Conservation (phyloP, 2,113 vertebrate species). For the Pteropus alecto region DNA sequence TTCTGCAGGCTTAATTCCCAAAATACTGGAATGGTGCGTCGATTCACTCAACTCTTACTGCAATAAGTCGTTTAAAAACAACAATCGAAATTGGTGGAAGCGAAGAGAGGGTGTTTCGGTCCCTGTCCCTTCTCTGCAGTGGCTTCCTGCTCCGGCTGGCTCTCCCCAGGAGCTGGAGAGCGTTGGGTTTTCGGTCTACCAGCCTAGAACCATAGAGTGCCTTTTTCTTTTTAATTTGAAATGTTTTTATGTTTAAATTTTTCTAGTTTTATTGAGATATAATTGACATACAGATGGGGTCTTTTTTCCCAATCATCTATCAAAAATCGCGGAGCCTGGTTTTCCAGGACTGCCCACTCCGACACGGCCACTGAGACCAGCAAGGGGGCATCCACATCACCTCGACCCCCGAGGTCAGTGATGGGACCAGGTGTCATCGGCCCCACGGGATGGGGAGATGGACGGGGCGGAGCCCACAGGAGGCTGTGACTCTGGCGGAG, state of each 20-base stretch:
- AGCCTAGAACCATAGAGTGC: neutral
- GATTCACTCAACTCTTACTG: neutral
- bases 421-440: too few relatives aligned
- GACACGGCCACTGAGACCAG: neutral
- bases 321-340: neutral
- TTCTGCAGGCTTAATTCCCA: neutral
- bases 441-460: accelerated
- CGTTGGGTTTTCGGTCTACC: neutral
- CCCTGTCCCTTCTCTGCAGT: neutral
- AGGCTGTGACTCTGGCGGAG: too few relatives aligned
- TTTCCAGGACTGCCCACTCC: neutral
- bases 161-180: neutral
- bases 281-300: neutral
- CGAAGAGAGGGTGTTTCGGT: neutral
- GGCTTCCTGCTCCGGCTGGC: neutral
- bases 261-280: neutral
- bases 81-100: neutral
- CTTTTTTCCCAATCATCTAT: neutral
- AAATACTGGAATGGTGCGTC: neutral
- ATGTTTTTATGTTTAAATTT: neutral
- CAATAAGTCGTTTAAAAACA: neutral
- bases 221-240: neutral
- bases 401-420: neutral
- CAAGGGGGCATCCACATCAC: neutral
- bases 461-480: too few relatives aligned